Base-by-base conservation (phyloP, 2,888 invertebrate species). In the Zygogramma bicolorata region DNA sequence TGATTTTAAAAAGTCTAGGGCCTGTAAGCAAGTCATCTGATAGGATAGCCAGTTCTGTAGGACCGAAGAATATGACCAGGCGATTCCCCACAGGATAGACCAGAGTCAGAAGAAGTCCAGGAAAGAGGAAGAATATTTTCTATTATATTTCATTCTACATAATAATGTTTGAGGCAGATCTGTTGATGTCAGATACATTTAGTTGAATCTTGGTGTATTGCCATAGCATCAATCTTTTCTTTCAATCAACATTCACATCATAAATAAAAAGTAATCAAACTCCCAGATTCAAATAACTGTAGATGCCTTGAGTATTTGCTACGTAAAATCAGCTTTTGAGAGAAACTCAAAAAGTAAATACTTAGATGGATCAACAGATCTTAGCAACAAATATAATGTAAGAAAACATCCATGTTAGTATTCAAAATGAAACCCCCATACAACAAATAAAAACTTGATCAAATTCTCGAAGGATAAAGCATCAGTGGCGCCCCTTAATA, bases 11-110 rank as follows among this genome's bases (percentile, higher is more conserved):
- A 96, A 97, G 88, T 97, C 96, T 89, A 97, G 90, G 85, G 97
- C 94, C 89, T 97, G 93, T 85, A 96, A 92, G 89, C 95, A 95
- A 88, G 94, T 94, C 87, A 95, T 93, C 90, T 96, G 95, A 91
- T 95, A 95, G 87, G 95, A 93, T 89, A 95, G 95, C 94, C 95
- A 96, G 90, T 96, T 95, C 95, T 95, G 88, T 75, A 82, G 79
- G 81, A 76, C 75, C 73, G 68, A 75, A 78, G 59, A 59, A 59
- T 29, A 40, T 18, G 22, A 40, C 25, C 29, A 60, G 40, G 27
- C 74, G 77, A 77, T 75, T 75, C 74, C 70, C 59, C 75, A 77
- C 77, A 78, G 69, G 69, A 71, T 65, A 67, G 70, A 70, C 70
- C 60, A 67, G 68, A 68, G 60, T 27, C 58, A 67, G 65, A 65